Percentiles rank a stretch among this genome's conserved stretches.
phyloP scores from a whole-genome alignment of 2,113 vertebrate genomes.

The Macrotis lagotis region DNA sequence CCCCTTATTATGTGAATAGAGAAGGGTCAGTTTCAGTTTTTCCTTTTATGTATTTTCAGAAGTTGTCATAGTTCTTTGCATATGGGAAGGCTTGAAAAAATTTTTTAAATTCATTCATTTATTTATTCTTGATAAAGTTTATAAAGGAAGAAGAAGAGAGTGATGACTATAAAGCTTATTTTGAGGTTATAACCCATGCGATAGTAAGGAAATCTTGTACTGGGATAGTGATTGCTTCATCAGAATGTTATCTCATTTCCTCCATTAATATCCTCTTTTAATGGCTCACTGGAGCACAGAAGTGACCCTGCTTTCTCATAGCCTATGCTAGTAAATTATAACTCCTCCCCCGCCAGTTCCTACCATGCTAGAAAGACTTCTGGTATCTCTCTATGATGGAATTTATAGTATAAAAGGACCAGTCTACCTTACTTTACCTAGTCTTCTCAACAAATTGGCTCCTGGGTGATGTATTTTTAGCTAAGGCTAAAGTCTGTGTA shows the following conservation, averaged over 20 bases:
- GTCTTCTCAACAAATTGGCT: not conserved
- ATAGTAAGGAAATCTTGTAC: not conserved
- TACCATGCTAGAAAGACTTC: not conserved
- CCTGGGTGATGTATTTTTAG: not conserved
- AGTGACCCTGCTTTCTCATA: not conserved
- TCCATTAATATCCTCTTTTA: too few species aligned
- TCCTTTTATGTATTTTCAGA: not conserved
- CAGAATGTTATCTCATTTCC: not conserved
- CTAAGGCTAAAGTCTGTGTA: not conserved
- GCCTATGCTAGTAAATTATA: not conserved
- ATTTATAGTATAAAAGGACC: not conserved
- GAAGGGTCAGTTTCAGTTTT: not conserved
- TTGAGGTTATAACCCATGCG: not conserved
- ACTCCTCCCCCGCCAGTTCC: not conserved
- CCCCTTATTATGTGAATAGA: not conserved
- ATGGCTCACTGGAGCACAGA: not conserved
- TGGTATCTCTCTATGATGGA: not conserved
- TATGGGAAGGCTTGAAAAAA: not conserved
- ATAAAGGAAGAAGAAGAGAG: not conserved
- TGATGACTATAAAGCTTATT: not conserved
- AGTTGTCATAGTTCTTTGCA: not conserved
- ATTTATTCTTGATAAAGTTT: not conserved
- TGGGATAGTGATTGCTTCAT: not conserved
- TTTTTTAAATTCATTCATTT: not conserved
- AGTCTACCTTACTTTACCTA: not conserved